Percentiles rank a stretch among this genome's conserved stretches.
Evolutionary conservation across 2,888 invertebrate genomes (phyloP).

Genomic region (Azorinus chamasolen): DNA sequence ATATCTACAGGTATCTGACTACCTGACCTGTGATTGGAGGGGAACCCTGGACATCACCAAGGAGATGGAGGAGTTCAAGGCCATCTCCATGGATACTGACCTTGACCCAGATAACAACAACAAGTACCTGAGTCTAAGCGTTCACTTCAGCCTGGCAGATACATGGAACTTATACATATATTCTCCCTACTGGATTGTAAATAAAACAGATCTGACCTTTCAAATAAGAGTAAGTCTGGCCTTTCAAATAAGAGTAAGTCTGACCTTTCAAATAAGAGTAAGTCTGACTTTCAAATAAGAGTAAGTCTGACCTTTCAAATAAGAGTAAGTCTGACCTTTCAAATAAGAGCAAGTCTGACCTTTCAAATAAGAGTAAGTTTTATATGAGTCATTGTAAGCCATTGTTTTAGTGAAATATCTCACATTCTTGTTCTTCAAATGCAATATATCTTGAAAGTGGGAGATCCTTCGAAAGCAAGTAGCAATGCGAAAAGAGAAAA

Average conservation of each 20-base stretch:
- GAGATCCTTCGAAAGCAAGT: too few species aligned
- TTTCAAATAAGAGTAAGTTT: conserved; percentile 92
- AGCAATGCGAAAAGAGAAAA: too few species aligned
- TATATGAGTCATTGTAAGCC: too few species aligned
- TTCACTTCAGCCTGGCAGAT: conserved; percentile 89
- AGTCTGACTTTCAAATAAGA: too few species aligned
- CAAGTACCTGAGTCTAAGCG: conserved; percentile 90
- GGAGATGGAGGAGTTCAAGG: conserved; percentile 89
- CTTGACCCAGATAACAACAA: conserved; percentile 89
- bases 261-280: conserved; percentile 88
- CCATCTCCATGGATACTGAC: conserved; percentile 90
- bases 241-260: conserved; percentile 85
- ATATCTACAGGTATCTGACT: conserved; percentile 88
- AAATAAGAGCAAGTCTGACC: too few species aligned
- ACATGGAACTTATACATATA: conserved; percentile 89
- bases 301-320: too few species aligned
- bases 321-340: conserved; percentile 86
- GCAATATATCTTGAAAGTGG: too few species aligned
- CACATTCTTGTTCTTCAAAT: too few species aligned
- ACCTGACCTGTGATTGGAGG: conserved; percentile 91
- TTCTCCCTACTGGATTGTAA: conserved; percentile 86
- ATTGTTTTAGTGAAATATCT: too few species aligned
- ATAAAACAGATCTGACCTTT: conserved; percentile 84
- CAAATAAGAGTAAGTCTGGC: conserved; percentile 92
- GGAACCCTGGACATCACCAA: conserved; percentile 90